Percentiles rank a stretch among this genome's conserved stretches.
phyloP scores from a whole-genome alignment of 2,888 invertebrate genomes.

The Conomelus anceps region DNA sequence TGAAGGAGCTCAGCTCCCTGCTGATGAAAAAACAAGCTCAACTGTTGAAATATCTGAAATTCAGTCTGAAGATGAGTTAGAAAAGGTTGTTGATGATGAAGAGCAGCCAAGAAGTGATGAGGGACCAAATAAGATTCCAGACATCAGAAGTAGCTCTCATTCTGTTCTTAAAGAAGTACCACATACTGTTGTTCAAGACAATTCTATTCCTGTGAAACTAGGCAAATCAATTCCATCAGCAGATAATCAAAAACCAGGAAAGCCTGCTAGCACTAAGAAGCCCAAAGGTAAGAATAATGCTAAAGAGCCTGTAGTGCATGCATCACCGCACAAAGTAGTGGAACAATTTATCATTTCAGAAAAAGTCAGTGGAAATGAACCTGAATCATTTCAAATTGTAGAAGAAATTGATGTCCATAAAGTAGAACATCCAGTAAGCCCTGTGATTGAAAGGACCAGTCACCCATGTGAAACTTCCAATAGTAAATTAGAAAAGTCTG shows the following conservation, averaged over 20 bases:
- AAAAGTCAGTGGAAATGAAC: background rate
- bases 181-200: background rate
- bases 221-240: background rate
- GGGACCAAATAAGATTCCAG: background rate
- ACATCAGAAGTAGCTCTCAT: background rate
- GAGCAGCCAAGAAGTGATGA: background rate
- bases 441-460: background rate
- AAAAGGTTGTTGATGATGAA: background rate
- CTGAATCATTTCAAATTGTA: background rate
- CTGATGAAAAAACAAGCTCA: constrained; percentile 17
- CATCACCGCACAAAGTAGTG: background rate
- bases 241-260: background rate
- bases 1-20: constrained; percentile 17
- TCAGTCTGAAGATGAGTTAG: constrained; percentile 10
- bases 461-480: background rate
- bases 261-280: background rate
- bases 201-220: background rate
- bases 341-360: background rate
- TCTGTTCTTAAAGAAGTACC: background rate
- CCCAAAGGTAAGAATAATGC: background rate
- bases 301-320: background rate
- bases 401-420: background rate
- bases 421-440: background rate
- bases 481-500: background rate
- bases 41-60: constrained; percentile 27